Conservation (phyloP, 2,797 vertebrate species). For the Fistularia commersonii region DNA sequence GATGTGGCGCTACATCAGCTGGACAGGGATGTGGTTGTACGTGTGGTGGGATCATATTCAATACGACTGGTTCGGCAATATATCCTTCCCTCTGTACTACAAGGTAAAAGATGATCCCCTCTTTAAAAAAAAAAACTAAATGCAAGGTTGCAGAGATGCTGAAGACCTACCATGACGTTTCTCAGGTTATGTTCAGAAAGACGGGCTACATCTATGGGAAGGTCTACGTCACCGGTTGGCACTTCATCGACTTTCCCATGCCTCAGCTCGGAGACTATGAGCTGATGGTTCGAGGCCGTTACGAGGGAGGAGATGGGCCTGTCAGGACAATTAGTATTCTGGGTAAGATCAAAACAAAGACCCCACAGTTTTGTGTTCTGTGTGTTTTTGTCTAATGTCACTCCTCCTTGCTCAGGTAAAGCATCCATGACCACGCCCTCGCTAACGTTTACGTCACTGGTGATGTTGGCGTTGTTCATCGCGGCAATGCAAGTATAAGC, state of each 20-base stretch:
- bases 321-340: constrained; percentile 88
- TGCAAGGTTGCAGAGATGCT: not conserved
- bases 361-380: not conserved
- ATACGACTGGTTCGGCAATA: constrained; percentile 84
- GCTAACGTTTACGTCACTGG: constrained; percentile 73
- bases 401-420: constrained; percentile 47
- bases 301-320: constrained; percentile 95
- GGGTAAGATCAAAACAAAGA: constrained; percentile 65
- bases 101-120: constrained; percentile 73
- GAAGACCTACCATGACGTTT: not conserved
- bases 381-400: not conserved
- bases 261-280: constrained; percentile 89
- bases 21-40: constrained; percentile 80
- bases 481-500: constrained; percentile 78
- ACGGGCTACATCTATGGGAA: constrained; percentile 91
- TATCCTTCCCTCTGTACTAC: constrained; percentile 93
- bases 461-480: constrained; percentile 76
- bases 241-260: constrained; percentile 93
- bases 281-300: constrained; percentile 91
- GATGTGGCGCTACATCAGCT: constrained; percentile 83
- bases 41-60: constrained; percentile 95
- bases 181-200: constrained; percentile 90
- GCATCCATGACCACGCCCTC: constrained; percentile 56
- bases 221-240: constrained; percentile 89
- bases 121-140: not conserved